Evolutionary conservation across 1,140 invertebrate species (phyloP), one percentile per base, ranked within the genome.

Genomic region (Aleiodes sp.): DNA sequence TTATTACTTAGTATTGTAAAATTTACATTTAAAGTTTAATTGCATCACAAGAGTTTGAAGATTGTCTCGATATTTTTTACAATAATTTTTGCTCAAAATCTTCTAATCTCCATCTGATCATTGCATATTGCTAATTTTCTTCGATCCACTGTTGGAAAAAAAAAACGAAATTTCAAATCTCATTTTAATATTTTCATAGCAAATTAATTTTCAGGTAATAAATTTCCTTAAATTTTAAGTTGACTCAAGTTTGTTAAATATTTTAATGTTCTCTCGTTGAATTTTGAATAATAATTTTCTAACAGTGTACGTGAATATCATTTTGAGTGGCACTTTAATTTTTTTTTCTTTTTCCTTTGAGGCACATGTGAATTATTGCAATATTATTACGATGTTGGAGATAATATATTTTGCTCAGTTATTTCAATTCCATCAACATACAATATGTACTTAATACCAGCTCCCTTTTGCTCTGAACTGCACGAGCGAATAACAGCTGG

Each of bases 401-500:
- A 43, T 8, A 70, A 24, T 12, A 70, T 35, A 14, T 68, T 60
- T 60, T 83, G 78, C 16, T 83, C 78, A 0, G 71, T 72, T 26
- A 86, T 79, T 77, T 86, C 79, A 0, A 71, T 16, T 4, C 78
- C 72, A 35, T 85, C 72, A 1, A 86, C 62, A 28, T 74, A 82
- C 1, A 86, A 70, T 65, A 73, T 68, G 56, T 86, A 83, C 6
- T 74, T 77, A 33, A 86, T 79, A n/a, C 80, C 82, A 4, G 76
- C 74, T n/a, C 82, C 76, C 64, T 80, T 85, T 64, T 82, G 72
- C 4, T 80, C 82, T 1, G 77, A 79, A 66, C 77, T 85, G 37
- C 71, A 78, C 2, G 91, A 90, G 78, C 88, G 88, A 37, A 94
- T 92, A 65, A 87, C 88, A 1, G 87, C 89, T 26, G 85, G 78